Evolutionary conservation across 2,113 vertebrate species (phyloP).

Genomic region (Eulemur macaco): DNA sequence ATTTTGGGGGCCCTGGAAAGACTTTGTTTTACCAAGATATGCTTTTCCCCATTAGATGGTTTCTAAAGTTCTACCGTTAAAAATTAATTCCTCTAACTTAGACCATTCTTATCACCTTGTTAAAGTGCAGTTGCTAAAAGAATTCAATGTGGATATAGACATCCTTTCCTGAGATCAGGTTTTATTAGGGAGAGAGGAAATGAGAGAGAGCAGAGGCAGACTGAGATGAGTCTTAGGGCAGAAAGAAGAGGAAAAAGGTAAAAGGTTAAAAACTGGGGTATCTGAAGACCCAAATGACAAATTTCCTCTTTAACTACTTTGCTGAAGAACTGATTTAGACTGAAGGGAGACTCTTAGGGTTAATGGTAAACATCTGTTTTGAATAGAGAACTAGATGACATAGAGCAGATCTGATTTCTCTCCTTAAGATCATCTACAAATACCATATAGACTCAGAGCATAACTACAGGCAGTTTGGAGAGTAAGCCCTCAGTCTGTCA

Average conservation of each 20-base stretch:
- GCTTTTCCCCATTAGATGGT: background rate
- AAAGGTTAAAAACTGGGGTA: background rate
- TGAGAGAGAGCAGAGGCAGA: background rate
- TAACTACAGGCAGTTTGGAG: background rate
- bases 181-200: background rate
- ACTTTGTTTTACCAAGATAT: background rate
- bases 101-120: background rate
- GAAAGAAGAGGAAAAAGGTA: background rate
- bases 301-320: background rate
- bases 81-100: background rate
- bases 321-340: background rate
- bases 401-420: background rate
- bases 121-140: background rate
- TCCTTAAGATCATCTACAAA: background rate
- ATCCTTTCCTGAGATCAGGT: background rate
- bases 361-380: background rate
- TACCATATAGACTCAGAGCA: background rate
- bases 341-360: background rate
- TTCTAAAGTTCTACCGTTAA: conserved; percentile 11
- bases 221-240: background rate
- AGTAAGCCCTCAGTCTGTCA: background rate
- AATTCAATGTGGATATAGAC: background rate
- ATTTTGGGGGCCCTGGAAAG: background rate
- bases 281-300: background rate
- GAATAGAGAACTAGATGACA: background rate